phyloP scores from a whole-genome alignment of 30 jellyfish, hydroid and myxozoan genomes.

The Pseudorhiza aurosa region DNA sequence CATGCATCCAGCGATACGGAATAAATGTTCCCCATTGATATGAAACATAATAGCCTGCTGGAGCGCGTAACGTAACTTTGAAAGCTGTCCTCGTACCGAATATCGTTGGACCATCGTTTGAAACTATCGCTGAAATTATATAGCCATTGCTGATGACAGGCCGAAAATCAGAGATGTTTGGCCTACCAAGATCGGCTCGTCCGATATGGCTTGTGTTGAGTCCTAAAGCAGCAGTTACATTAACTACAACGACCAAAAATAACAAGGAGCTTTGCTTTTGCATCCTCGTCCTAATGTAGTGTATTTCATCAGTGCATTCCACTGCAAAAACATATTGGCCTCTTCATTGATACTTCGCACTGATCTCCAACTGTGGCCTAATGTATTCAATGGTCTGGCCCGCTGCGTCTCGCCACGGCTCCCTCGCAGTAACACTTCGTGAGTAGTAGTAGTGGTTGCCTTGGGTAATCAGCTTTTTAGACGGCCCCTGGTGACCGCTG shows the following conservation, averaged over 20 bases:
- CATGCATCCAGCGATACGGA: constrained; percentile 39
- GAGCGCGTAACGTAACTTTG: constrained; percentile 16
- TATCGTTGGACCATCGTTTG: constrained; percentile 70
- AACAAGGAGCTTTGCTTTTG: constrained; percentile 19
- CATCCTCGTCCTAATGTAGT: constrained; percentile 23
- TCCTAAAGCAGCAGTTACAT: background rate
- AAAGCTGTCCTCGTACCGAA: constrained; percentile 53
- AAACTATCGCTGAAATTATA: background rate
- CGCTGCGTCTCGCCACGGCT: no score
- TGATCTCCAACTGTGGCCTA: constrained; percentile 48
- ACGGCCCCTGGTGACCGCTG: no score
- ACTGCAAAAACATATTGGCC: constrained; percentile 14
- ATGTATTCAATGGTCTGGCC: no score
- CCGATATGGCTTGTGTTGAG: background rate
- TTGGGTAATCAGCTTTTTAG: no score
- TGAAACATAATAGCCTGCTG: constrained; percentile 12
- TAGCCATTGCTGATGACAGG: background rate
- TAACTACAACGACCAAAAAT: background rate
- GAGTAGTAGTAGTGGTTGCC: no score
- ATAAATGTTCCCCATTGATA: constrained; percentile 53
- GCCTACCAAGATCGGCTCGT: background rate
- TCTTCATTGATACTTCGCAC: background rate
- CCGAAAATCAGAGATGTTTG: background rate
- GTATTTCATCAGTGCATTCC: constrained; percentile 7
- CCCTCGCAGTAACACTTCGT: no score